Percentiles rank a stretch among this genome's conserved stretches.
Evolutionary conservation across 2,888 invertebrate genomes (phyloP).

Genomic region (Cotesia congregata): DNA sequence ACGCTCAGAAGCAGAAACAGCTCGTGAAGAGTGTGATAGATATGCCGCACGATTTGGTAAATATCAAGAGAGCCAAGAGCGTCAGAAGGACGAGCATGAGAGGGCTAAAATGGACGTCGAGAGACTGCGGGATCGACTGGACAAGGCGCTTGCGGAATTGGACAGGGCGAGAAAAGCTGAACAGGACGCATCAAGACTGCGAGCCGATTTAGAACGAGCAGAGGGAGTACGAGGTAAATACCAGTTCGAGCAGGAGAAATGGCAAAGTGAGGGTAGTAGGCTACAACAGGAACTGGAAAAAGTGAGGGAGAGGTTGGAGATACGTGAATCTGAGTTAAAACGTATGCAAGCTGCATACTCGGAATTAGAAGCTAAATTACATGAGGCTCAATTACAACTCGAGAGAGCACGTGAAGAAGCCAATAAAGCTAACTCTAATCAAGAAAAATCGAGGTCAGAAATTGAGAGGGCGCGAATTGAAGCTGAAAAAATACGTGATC

Average conservation of each 20-base stretch:
- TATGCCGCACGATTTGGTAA: constrained; percentile 81
- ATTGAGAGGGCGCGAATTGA: constrained; percentile 89
- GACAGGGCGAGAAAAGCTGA: constrained; percentile 82
- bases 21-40: constrained; percentile 84
- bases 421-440: constrained; percentile 79
- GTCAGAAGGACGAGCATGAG: constrained; percentile 83
- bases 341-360: constrained; percentile 76
- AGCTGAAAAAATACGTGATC: constrained; percentile 88
- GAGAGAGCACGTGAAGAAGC: constrained; percentile 86
- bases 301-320: constrained; percentile 82
- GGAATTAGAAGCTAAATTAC: constrained; percentile 81
- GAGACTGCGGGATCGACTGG: constrained; percentile 82
- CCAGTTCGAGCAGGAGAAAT: constrained; percentile 81
- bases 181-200: constrained; percentile 77
- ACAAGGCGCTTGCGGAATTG: constrained; percentile 85
- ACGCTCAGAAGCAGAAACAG: constrained; percentile 80
- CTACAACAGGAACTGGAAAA: constrained; percentile 76
- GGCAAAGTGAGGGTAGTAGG: constrained; percentile 74
- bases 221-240: constrained; percentile 86
- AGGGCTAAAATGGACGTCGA: constrained; percentile 85
- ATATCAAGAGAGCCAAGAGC: constrained; percentile 79
- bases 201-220: constrained; percentile 80
- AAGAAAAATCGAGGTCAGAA: constrained; percentile 86
- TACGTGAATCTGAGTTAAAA: constrained; percentile 82
- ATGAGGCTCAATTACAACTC: constrained; percentile 85